Conservation (phyloP, 2,797 vertebrate genomes). For the Malacoctenus gilli region DNA sequence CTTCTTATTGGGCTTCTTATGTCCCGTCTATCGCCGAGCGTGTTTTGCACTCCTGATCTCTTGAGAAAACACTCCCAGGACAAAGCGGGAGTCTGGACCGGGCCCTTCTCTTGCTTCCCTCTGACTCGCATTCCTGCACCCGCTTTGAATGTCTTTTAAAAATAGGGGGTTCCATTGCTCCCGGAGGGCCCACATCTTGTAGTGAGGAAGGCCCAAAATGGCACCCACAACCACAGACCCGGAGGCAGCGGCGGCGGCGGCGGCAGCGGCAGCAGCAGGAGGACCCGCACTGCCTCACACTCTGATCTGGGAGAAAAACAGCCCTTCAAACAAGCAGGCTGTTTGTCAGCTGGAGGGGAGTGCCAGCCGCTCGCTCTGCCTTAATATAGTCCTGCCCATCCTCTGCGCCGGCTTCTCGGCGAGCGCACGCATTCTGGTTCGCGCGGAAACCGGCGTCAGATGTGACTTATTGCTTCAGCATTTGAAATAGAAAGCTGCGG, state of each 20-base stretch:
- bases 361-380: constrained; percentile 74
- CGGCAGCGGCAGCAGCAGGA: too few relatives aligned
- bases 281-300: constrained; percentile 69
- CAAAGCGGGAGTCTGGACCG: constrained; percentile 30
- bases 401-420: constrained; percentile 61
- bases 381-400: constrained; percentile 82
- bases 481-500: constrained; percentile 82
- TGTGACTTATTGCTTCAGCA: constrained; percentile 73
- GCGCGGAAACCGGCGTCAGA: constrained; percentile 75
- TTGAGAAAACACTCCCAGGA: constrained; percentile 14
- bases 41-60: too few relatives aligned
- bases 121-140: constrained; percentile 31
- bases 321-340: constrained; percentile 79
- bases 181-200: constrained; percentile 54
- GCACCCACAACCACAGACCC: constrained; percentile 74
- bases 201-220: constrained; percentile 73
- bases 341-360: constrained; percentile 79
- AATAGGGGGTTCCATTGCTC: constrained; percentile 62
- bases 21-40: too few relatives aligned
- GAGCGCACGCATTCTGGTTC: constrained; percentile 63
- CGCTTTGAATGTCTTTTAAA: constrained; percentile 55
- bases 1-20: too few relatives aligned
- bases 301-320: constrained; percentile 77
- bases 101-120: constrained; percentile 15
- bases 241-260: constrained; percentile 48